phyloP scores from a whole-genome alignment of 2,113 vertebrate genomes.

The Platichthys stellatus region DNA sequence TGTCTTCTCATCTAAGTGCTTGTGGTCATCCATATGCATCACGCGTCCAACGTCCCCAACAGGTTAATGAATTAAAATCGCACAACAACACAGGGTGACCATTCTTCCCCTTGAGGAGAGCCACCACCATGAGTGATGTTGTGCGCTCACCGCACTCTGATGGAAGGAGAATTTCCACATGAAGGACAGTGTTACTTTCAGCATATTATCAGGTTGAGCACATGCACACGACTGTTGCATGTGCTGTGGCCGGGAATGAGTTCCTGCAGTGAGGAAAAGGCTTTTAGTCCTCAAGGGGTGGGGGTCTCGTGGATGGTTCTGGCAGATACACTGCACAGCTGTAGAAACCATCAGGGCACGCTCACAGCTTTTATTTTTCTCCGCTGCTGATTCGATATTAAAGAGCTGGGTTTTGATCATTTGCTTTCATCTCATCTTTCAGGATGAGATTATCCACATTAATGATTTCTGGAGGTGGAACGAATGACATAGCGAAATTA shows the following conservation, averaged over 20 bases:
- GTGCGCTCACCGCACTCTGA: background rate
- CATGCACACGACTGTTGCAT: constrained; percentile 39
- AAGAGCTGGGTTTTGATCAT: constrained; percentile 38
- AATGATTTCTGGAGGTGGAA: constrained; percentile 41
- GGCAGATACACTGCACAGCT: constrained; percentile 72
- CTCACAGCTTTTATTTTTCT: constrained; percentile 54
- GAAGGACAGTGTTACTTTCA: constrained; percentile 41
- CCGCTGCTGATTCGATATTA: constrained; percentile 58
- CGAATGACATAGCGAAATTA: constrained; percentile 19
- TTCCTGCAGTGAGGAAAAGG: constrained; percentile 65
- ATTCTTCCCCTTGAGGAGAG: constrained; percentile 20
- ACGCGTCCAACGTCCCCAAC: constrained; percentile 32
- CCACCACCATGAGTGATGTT: background rate
- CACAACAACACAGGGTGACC: constrained; percentile 5
- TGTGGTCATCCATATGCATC: constrained; percentile 34
- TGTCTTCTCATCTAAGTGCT: constrained; percentile 1
- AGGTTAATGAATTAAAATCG: constrained; percentile 58
- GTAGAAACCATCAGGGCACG: constrained; percentile 66
- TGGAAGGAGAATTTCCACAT: constrained; percentile 33
- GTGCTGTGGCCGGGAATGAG: constrained; percentile 47
- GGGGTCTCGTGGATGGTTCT: constrained; percentile 66
- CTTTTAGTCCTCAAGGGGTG: constrained; percentile 67
- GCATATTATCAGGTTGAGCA: constrained; percentile 60
- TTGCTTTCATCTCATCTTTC: constrained; percentile 51
- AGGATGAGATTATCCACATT: constrained; percentile 51